Conservation (phyloP, 2,888 invertebrate species). For the Atethmia centrago region DNA sequence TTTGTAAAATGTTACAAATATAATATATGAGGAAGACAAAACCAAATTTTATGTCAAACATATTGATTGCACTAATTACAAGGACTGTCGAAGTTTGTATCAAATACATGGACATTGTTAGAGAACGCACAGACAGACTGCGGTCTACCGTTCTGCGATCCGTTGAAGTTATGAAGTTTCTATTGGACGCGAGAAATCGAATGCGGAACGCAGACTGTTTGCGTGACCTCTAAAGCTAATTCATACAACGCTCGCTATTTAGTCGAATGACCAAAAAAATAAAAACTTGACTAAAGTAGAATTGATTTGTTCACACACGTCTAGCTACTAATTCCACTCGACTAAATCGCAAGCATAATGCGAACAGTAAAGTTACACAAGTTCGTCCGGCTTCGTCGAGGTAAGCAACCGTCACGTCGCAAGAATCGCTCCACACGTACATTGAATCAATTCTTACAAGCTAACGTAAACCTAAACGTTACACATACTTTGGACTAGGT, state of each 20-base stretch:
- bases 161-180: not conserved
- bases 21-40: conserved; percentile 78
- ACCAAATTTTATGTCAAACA: conserved; percentile 69
- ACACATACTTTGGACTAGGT: conserved; percentile 63
- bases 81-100: conserved; percentile 54
- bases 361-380: conserved; percentile 28
- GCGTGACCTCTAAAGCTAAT: not conserved
- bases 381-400: conserved; percentile 51
- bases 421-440: conserved; percentile 60
- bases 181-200: not conserved
- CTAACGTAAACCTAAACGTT: conserved; percentile 56
- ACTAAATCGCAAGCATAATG: conserved; percentile 28
- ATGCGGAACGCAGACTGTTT: not conserved
- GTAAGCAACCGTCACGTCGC: conserved; percentile 52
- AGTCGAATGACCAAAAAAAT: conserved; percentile 12
- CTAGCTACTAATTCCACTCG: conserved; percentile 15
- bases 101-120: conserved; percentile 41
- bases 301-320: conserved; percentile 33
- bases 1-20: conserved; percentile 75
- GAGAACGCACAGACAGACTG: conserved; percentile 3
- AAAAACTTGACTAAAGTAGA: conserved; percentile 34
- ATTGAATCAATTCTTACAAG: conserved; percentile 63
- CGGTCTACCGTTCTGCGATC: not conserved
- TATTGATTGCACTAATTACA: conserved; percentile 75
- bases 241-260: not conserved